Evolutionary conservation across 2,888 invertebrate species (phyloP).

Genomic region (Crematogaster levior): DNA sequence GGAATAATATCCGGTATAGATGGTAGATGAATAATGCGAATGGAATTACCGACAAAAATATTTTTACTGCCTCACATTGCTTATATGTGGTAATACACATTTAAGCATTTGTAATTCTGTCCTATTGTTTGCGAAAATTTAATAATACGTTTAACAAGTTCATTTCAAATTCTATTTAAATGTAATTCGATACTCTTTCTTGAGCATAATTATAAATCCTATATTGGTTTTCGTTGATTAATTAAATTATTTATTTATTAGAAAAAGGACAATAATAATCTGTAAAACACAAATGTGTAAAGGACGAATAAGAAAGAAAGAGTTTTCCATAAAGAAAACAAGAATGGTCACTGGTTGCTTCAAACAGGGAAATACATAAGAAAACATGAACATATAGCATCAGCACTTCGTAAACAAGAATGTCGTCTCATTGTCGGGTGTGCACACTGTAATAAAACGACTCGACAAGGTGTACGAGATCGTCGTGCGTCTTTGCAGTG

Average conservation of each 20-base stretch:
- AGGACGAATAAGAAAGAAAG: background rate
- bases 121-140: background rate
- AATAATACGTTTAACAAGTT: too few relatives aligned
- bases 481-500: slow-evolving; percentile 32
- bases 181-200: background rate
- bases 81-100: background rate
- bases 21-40: background rate
- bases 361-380: background rate
- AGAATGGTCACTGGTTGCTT: background rate
- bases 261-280: background rate
- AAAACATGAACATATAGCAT: slow-evolving; percentile 19
- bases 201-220: background rate
- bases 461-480: slow-evolving; percentile 3
- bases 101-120: background rate
- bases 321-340: background rate
- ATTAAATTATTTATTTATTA: background rate
- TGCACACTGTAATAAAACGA: slow-evolving; percentile 48
- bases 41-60: slow-evolving; percentile 4
- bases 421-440: slow-evolving; percentile 25
- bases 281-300: background rate
- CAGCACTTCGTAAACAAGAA: slow-evolving; percentile 54
- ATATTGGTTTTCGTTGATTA: background rate
- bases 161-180: background rate
- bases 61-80: slow-evolving; percentile 1
- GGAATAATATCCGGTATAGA: slow-evolving; percentile 23